Evolutionary conservation across 2,888 invertebrate species (phyloP), one percentile per base, ranked within the genome.

Genomic region (Bembecia ichneumoniformis): DNA sequence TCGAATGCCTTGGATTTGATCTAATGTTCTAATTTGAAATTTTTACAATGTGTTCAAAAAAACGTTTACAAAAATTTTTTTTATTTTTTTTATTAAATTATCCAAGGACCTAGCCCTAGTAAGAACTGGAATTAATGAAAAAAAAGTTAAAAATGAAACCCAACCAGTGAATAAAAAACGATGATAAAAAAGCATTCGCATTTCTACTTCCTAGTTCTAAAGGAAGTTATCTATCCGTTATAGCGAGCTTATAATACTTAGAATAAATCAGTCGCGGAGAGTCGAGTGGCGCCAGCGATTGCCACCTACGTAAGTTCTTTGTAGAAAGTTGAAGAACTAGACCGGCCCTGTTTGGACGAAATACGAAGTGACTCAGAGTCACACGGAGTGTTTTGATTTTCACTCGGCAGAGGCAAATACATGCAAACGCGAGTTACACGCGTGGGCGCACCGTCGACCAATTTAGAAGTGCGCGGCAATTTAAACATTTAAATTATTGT

Each of bases 261-360:
- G 54, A 52, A 57, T 69, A 63, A 69, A 70, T 68, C 58, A 67
- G 66, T 70, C 70, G 61, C 52, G 59, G 57, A 54, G 53, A 62
- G 61, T 64, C 58, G 62, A 44, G 71, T 68, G 74, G 71, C 75
- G 73, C 63, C 68, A 56, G 59, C 68, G 58, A 67, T 66, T 69
- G 70, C 74, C 76, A 72, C 71, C 74, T 71, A 79, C 77, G 47
- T 45, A 47, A 65, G 69, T 67, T 68, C 66, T 66, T 66, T 59
- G 74, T 83, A 84, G 86, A 86, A 86, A 86, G 86, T 83, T 80
- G 81, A 76, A 71, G 74, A 83, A 83, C 82, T 83, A 77, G 82
- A 79, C 64, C 73, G 71, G 67, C 72, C 75, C 64, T 71, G 74
- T 74, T 78, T 69, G 65, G 68, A 64, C 56, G 64, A 70, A 75